Evolutionary conservation across 1,140 invertebrate species (phyloP), one percentile per base, ranked within the genome.

Genomic region (Latrodectus geometricus): DNA sequence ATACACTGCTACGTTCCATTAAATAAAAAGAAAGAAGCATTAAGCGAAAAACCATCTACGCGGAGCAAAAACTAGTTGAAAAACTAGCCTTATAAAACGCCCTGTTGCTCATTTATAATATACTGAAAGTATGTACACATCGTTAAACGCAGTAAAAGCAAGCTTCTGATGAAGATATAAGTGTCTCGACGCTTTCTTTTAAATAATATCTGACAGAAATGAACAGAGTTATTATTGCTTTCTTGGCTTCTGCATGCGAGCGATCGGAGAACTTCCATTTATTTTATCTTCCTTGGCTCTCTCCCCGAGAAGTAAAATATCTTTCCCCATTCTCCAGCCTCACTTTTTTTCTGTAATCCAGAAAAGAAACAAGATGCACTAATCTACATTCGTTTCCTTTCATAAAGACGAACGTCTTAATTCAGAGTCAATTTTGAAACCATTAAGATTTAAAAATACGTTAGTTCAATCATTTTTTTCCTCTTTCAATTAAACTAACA

Each of bases 401-500:
- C 21, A 52, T n/a, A 70, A 81, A 83, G 78, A 80, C 35, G n/a
- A n/a, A 79, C 8, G 52, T 49, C n/a, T 56, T 82, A 82, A 83
- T 35, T 83, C 70, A 23, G 1, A 66, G 56, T 56, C 81, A 75
- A 54, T 83, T 83, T 65, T 65, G 81, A 74, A 83, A 83, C n/a
- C 70, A 72, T 74, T 74, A 74, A 83, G 69, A 83, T 83, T 83
- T 83, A 75, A 83, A 83, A 83, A 69, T 66, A 65, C 48, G 70
- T 83, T 65, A 83, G 23, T 74, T 74, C 61, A 23, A 20, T 61
- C 9, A 74, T 83, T 83, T 73, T 83, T n/a, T 73, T 21, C n/a
- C 11, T 20, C 74, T 83, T 83, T 66, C 72, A 74, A 83, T 83
- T 83, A 74, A 50, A 83, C 20, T 49, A 35, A 15, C 14, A 65